Evolutionary conservation across 2,888 invertebrate species (phyloP), one percentile per base, ranked within the genome.

Genomic region (Gymnocheta viridis): DNA sequence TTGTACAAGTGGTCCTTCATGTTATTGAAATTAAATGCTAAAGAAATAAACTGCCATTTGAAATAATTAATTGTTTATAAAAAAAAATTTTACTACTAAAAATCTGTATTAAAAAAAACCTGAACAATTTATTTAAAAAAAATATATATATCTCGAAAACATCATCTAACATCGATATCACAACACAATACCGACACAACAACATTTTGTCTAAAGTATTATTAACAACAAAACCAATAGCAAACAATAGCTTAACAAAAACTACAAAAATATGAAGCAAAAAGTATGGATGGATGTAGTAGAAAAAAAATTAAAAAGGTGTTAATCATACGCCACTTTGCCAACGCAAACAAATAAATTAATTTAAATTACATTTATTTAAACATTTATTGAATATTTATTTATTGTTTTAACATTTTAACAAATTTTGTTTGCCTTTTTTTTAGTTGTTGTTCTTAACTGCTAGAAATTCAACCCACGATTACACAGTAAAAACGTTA

Each of bases 271-370:
- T 29, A 29, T 29, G 29, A 56, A 27, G n/a, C 27, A 29, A 77
- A 54, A 56, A 44, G 44, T 24, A 47, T 41, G 27, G 38, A 2
- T 41, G 22, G 17, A 41, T 38, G 17, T 44, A 74, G 41, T 29
- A 60, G 22, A 69, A 56, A 27, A 49, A 38, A 67, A 35, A 49
- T 69, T 49, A 81, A 77, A n/a, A 72, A 84, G 84, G 84, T 85
- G 82, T 85, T 86, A 84, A 85, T 82, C 86, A 82, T 86, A 86
- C 85, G 86, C 85, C 86, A 77, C 70, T 81, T 80, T 82, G 82
- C 79, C 78, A 80, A 74, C 82, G 62, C 78, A 76, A 78, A 81
- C 69, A 81, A 83, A 82, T 85, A 82, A 83, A 79, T 74, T 79
- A 77, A 84, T 83, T 85, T 84, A 84, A 84, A 84, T 84, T 84